These are phyloP conservation scores for Oreortyx pictus DNA, from an alignment of 2,797 vertebrate genomes.

Conservation along the genomic window DNA sequence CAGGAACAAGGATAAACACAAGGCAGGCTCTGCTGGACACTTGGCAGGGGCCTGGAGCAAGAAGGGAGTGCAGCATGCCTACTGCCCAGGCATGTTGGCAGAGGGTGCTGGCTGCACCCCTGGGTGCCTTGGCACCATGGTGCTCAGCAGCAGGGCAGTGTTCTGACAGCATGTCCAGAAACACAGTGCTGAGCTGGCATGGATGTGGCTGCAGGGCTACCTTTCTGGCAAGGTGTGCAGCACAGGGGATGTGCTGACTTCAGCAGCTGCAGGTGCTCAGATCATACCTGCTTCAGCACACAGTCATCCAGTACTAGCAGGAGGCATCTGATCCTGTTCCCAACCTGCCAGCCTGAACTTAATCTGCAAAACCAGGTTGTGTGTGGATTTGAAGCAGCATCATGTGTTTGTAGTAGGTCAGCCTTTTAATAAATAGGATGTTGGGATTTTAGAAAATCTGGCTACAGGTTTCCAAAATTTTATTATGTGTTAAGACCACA, in stretches of 20 bases:
- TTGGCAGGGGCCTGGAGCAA: rapidly evolving
- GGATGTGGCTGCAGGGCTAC: not conserved
- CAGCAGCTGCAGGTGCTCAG: not conserved
- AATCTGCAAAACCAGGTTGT: constrained; percentile 12
- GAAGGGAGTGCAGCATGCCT: not conserved
- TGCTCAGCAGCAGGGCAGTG: rapidly evolving
- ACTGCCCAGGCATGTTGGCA: not conserved
- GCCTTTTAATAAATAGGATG: not conserved
- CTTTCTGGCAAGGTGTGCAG: rapidly evolving
- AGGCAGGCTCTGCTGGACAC: not conserved
- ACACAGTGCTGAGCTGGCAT: not conserved
- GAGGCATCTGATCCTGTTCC: not conserved
- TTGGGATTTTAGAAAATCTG: not conserved
- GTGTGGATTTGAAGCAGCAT: not conserved
- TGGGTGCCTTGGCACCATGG: rapidly evolving
- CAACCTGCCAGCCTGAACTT: not conserved
- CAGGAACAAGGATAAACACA: rapidly evolving
- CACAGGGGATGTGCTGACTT: not conserved
- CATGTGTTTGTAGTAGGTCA: not conserved
- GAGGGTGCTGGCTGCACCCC: not conserved
- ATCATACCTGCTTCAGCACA: not conserved
- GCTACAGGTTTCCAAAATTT: too few relatives aligned
- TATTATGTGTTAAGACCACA: not conserved
- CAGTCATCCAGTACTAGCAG: not conserved
- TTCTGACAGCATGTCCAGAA: not conserved